Conservation (phyloP, 2,797 vertebrate species). For the Xerus rutilus region DNA sequence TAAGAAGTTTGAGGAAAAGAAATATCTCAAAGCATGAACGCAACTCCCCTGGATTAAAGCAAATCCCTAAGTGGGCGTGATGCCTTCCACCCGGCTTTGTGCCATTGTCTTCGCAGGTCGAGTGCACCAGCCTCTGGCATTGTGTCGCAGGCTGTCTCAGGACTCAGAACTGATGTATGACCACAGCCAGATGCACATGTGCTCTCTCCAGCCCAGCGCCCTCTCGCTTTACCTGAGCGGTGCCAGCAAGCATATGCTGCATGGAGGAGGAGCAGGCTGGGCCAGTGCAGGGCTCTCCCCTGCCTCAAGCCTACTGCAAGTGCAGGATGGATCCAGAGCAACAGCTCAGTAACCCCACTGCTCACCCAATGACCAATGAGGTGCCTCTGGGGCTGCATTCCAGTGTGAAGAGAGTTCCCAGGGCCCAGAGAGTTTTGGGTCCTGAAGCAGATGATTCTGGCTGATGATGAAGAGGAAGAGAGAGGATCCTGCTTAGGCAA, state of each 20-base stretch:
- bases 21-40: not conserved
- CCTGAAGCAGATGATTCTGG: not conserved
- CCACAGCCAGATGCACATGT: fast-evolving
- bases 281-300: too few species aligned
- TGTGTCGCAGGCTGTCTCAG: fast-evolving
- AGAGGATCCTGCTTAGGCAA: not conserved
- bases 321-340: not conserved
- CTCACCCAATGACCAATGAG: fast-evolving
- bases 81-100: not conserved
- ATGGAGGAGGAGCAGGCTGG: fast-evolving
- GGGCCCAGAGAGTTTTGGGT: too few species aligned
- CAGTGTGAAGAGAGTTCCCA: fast-evolving
- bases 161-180: fast-evolving
- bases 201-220: fast-evolving
- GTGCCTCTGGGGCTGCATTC: fast-evolving
- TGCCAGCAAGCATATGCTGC: fast-evolving
- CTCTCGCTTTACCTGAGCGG: fast-evolving
- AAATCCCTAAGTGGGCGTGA: fast-evolving
- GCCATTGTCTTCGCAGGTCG: not conserved
- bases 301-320: not conserved
- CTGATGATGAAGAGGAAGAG: not conserved
- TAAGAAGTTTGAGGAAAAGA: not conserved
- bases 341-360: not conserved
- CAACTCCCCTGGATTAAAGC: not conserved
- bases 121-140: fast-evolving